Percentiles rank a stretch among this genome's conserved stretches.
Evolutionary conservation across 2,797 vertebrate genomes (phyloP).

Genomic region (Tiaroga cobitis): DNA sequence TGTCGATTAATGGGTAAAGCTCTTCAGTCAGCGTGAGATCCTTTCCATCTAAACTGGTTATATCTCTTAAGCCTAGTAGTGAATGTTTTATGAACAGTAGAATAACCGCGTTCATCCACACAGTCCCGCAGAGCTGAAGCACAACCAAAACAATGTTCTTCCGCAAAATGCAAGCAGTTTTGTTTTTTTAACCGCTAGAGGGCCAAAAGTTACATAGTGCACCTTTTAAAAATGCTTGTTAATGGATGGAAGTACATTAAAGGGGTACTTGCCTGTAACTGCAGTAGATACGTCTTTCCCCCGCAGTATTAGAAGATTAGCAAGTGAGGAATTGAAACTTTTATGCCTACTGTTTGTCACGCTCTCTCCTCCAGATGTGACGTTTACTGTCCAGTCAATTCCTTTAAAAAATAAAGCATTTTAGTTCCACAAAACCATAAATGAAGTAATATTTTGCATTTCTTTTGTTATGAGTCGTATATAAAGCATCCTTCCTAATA

Average conservation of each 20-base stretch:
- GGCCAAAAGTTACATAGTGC: neutral
- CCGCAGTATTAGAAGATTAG: conserved; percentile 91
- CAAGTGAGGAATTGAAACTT: conserved; percentile 88
- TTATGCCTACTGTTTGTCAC: conserved; percentile 59
- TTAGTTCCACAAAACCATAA: neutral
- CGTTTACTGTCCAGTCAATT: conserved; percentile 89
- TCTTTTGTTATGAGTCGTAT: neutral
- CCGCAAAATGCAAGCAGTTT: neutral
- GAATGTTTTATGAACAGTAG: neutral
- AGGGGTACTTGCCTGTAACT: conserved; percentile 79
- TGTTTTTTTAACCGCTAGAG: neutral
- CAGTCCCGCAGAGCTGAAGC: neutral
- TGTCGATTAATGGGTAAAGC: neutral
- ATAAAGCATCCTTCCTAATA: neutral
- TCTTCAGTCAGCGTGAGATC: neutral
- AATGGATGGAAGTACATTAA: neutral
- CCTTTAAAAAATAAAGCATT: conserved; percentile 71
- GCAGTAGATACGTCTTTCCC: conserved; percentile 85
- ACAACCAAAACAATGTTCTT: neutral
- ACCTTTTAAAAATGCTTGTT: neutral
- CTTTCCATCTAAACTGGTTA: too few species aligned
- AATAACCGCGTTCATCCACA: neutral
- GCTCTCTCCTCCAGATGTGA: conserved; percentile 62
- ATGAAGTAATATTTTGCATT: neutral
- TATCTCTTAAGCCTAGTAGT: neutral